These are phyloP conservation scores for Xenentodon cancila DNA, from an alignment of 2,797 vertebrate genomes.

Conservation along the genomic window DNA sequence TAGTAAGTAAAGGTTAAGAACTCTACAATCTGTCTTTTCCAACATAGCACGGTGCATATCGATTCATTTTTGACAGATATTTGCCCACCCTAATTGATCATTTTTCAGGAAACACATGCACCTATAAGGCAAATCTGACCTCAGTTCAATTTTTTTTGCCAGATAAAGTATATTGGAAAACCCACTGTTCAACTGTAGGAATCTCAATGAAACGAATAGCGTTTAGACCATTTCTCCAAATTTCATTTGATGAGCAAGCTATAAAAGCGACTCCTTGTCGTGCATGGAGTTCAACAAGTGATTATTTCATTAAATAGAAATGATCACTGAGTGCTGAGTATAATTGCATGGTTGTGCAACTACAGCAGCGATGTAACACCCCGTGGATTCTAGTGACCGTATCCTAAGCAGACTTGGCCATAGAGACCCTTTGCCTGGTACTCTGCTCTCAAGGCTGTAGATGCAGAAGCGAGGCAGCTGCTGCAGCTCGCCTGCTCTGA, in stretches of 20 bases:
- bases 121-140: too few relatives aligned
- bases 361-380: conserved; percentile 53
- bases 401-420: conserved; percentile 26
- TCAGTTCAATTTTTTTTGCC: too few relatives aligned
- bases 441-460: conserved; percentile 44
- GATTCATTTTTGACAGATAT: too few relatives aligned
- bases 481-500: conserved; percentile 35
- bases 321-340: conserved; percentile 21
- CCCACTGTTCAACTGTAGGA: neutral
- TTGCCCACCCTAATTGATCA: too few relatives aligned
- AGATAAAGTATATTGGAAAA: neutral
- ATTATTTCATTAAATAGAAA: conserved; percentile 47
- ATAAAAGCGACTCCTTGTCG: conserved; percentile 15
- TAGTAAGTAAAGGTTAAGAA: too few relatives aligned
- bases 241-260: conserved; percentile 7
- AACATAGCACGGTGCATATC: too few relatives aligned
- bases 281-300: conserved; percentile 5
- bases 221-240: neutral
- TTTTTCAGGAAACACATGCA: too few relatives aligned
- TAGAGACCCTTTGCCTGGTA: conserved; percentile 32
- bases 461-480: conserved; percentile 45
- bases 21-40: too few relatives aligned
- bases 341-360: conserved; percentile 46
- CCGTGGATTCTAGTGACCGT: conserved; percentile 12
- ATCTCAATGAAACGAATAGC: neutral